Conservation (phyloP, 2,797 vertebrate species). For the Neolamprologus multifasciatus region DNA sequence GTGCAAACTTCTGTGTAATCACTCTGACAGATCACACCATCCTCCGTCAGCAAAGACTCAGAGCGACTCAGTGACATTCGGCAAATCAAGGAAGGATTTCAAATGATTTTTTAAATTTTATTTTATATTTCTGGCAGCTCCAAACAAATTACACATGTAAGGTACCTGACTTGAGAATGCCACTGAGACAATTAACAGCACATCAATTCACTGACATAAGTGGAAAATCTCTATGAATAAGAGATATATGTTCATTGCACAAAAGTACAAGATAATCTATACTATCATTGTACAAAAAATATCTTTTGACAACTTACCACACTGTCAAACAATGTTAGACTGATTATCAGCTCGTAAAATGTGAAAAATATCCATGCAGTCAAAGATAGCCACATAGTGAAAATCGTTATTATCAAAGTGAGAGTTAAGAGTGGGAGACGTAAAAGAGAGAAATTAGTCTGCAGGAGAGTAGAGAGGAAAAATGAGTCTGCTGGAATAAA, state of each 20-base stretch:
- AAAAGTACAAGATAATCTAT: background rate
- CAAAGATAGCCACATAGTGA: background rate
- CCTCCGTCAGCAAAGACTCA: background rate
- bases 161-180: conserved; percentile 20
- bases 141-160: background rate
- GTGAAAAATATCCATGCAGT: background rate
- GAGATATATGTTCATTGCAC: background rate
- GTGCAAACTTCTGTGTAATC: conserved; percentile 16
- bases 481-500: background rate
- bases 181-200: background rate
- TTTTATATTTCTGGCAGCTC: background rate
- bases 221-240: background rate
- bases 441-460: background rate
- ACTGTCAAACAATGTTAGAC: background rate
- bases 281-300: background rate
- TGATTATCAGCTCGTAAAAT: background rate
- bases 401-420: background rate
- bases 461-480: background rate
- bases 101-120: background rate
- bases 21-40: conserved; percentile 21
- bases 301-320: background rate
- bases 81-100: background rate
- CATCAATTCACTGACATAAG: background rate
- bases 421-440: background rate
- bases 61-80: background rate